Evolutionary conservation across 2,888 invertebrate genomes (phyloP).

Genomic region (Dryobota labecula): DNA sequence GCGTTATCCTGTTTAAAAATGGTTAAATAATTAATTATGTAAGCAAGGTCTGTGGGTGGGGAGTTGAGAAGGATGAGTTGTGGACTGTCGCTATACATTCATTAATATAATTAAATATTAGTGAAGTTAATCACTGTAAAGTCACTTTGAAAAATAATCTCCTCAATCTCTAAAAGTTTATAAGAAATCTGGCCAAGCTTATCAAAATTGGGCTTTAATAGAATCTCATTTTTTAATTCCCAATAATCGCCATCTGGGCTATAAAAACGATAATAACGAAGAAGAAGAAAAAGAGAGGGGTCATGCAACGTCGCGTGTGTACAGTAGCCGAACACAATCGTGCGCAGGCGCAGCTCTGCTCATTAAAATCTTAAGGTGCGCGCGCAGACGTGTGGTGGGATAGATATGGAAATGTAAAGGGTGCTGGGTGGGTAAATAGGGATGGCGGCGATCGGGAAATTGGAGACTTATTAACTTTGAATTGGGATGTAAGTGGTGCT

Average conservation of each 20-base stretch:
- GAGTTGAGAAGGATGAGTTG: constrained; percentile 42
- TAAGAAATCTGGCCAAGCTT: constrained; percentile 28
- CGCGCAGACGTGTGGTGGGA: constrained; percentile 55
- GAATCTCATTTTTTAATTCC: constrained; percentile 56
- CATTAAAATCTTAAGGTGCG: constrained; percentile 69
- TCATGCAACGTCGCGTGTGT: constrained; percentile 88
- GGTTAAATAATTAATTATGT: constrained; percentile 71
- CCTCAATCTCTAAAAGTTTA: constrained; percentile 32
- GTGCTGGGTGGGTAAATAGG: constrained; percentile 41
- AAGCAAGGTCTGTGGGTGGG: constrained; percentile 64
- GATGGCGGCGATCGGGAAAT: constrained; percentile 29
- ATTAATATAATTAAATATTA: constrained; percentile 49
- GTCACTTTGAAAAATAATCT: constrained; percentile 20
- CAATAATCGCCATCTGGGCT: constrained; percentile 59
- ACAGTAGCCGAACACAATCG: constrained; percentile 75
- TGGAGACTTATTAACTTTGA: constrained; percentile 6
- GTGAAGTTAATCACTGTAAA: not conserved
- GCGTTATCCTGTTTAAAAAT: constrained; percentile 72
- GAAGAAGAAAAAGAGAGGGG: constrained; percentile 70
- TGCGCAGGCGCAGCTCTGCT: constrained; percentile 57
- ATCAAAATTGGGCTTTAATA: constrained; percentile 53
- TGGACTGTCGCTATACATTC: constrained; percentile 52
- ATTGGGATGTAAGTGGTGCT: not conserved
- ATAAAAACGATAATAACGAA: constrained; percentile 69
- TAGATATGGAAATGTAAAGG: constrained; percentile 61